Evolutionary conservation across 1,140 invertebrate genomes (phyloP).

Genomic region (Oncopeltus fasciatus): DNA sequence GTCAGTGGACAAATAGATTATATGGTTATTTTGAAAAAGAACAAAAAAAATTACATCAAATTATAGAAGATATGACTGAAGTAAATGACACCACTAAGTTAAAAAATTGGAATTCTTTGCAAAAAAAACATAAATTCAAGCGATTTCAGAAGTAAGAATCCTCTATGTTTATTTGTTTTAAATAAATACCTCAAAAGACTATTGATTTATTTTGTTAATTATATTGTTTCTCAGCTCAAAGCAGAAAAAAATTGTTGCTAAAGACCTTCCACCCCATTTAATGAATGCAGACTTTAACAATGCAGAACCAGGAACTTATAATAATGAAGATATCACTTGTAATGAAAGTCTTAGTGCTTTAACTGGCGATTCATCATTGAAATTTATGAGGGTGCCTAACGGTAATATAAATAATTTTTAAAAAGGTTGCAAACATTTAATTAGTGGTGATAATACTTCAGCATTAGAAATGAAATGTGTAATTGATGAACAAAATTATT

Average conservation of each 20-base stretch:
- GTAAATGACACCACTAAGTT: conserved; percentile 1
- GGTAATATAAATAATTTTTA: too few species aligned
- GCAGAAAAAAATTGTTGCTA: conserved; percentile 36
- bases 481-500: too few species aligned
- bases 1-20: conserved; percentile 84
- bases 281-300: conserved; percentile 21
- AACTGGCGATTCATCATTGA: too few species aligned
- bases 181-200: too few species aligned
- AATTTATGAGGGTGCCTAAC: too few species aligned
- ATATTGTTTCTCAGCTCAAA: conserved; percentile 25
- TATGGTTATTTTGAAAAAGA: conserved; percentile 78
- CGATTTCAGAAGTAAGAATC: conserved; percentile 34
- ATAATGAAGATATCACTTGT: conserved; percentile 41
- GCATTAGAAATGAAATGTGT: too few species aligned
- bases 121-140: conserved; percentile 30
- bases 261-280: conserved; percentile 13
- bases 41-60: conserved; percentile 52
- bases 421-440: too few species aligned
- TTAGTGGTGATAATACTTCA: too few species aligned
- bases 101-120: conserved; percentile 18
- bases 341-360: conserved; percentile 25
- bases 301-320: conserved; percentile 34
- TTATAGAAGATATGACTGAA: conserved; percentile 33
- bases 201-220: conserved; percentile 5
- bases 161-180: neutral